Evolutionary conservation across 2,797 vertebrate genomes (phyloP), one percentile per base, ranked within the genome.

Genomic region (Paratrypauchen microcephalus): DNA sequence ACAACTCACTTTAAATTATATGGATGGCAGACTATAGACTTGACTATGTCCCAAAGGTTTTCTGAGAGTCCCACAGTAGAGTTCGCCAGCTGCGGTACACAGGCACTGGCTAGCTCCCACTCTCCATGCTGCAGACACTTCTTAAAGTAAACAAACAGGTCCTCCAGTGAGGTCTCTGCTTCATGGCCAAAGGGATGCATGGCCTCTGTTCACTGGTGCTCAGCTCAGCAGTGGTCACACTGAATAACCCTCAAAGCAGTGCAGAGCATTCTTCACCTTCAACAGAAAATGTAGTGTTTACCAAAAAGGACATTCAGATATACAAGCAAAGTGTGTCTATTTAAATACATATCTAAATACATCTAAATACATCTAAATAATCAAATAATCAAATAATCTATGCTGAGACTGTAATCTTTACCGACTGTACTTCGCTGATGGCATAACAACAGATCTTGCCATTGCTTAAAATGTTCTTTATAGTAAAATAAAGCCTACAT

Each of bases 31-130:
- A 97, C 84, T 32, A 97, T 90, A 2, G 95, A 94, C 79, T 85
- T 88, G 63, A 99, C 91, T 62, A 96, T 92, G 8, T 91, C 90
- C 72, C 82, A 88, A 32, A 96, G 91, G 1, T 84, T 86, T 68
- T 85, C 81, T 0, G 93, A 81, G 32, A 90, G 89, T 26, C 81
- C 91, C 16, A 88, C 92, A 0, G 74, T 69, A 13, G 92, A 87
- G 52, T 78, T 85, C 13, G 92, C 87, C 74, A 99, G 92, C 83
- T 97, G 96, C 23, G 91, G 92, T 26, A 97, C 89, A 28, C 96
- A 99, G 26, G 97, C 96, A 47, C 89, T 92, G 0, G 95, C 96
- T 65, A 98, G 89, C 87, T 95, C 96, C 97, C 96, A 98, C 80
- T 96, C 93, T 8, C 94, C 96, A 2, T 83, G 90, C 76, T 71